phyloP scores from a whole-genome alignment of 2,888 invertebrate genomes.

The Xylota segnis region DNA sequence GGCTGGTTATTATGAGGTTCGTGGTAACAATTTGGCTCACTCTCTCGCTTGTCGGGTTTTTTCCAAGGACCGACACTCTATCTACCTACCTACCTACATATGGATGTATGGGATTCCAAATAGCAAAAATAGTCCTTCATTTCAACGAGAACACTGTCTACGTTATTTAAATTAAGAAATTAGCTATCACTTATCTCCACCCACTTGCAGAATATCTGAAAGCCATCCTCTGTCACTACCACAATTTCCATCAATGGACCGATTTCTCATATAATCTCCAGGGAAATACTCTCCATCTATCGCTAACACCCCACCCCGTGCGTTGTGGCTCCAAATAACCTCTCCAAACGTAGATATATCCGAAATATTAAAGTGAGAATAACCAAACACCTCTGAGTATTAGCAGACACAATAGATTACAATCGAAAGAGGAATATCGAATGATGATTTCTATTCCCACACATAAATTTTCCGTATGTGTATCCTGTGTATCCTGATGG shows the following conservation, averaged over 20 bases:
- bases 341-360: background rate
- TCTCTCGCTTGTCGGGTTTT: too few relatives aligned
- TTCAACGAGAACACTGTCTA: too few relatives aligned
- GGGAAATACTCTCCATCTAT: constrained; percentile 22
- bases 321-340: background rate
- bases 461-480: constrained; percentile 4
- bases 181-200: too few relatives aligned
- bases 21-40: too few relatives aligned
- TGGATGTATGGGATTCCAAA: too few relatives aligned
- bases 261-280: background rate
- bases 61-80: too few relatives aligned
- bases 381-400: constrained; percentile 25
- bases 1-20: too few relatives aligned
- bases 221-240: background rate
- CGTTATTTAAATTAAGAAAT: too few relatives aligned
- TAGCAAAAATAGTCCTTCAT: too few relatives aligned
- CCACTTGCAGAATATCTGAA: background rate
- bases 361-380: constrained; percentile 42
- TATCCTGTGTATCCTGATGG: constrained; percentile 34
- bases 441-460: constrained; percentile 34
- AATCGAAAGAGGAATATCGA: constrained; percentile 35
- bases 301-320: background rate
- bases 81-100: too few relatives aligned
- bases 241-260: background rate
- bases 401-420: constrained; percentile 22